Evolutionary conservation across 2,888 invertebrate genomes (phyloP).

Genomic region (Octonoba sinensis): DNA sequence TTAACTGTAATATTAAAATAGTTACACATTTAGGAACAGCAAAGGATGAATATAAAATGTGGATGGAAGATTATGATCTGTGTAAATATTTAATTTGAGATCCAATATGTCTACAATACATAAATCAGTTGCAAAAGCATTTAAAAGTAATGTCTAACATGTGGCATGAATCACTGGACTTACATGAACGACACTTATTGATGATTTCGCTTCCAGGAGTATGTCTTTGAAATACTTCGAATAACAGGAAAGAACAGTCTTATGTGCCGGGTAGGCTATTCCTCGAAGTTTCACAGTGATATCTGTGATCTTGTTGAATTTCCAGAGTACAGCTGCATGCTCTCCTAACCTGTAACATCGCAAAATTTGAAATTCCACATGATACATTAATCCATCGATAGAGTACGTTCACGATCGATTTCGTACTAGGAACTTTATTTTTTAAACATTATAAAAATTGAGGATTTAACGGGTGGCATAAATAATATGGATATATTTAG

Average conservation of each 20-base stretch:
- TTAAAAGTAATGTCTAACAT: no score
- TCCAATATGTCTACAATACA: no score
- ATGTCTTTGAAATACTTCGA: slow-evolving; percentile 46
- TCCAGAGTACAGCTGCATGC: slow-evolving; percentile 53
- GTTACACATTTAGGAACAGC: neutral
- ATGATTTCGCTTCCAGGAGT: slow-evolving; percentile 15
- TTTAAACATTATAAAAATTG: no score
- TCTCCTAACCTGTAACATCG: slow-evolving; percentile 25
- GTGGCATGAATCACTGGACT: neutral
- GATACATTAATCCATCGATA: no score
- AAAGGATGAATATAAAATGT: neutral
- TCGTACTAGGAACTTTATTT: no score
- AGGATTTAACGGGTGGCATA: no score
- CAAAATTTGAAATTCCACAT: no score
- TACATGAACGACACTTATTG: slow-evolving; percentile 18
- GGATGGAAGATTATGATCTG: no score
- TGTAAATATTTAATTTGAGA: no score
- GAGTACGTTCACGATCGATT: no score
- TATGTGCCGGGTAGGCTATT: slow-evolving; percentile 45
- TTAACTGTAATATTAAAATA: slow-evolving; percentile 12
- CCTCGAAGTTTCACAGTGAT: slow-evolving; percentile 30
- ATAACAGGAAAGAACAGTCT: slow-evolving; percentile 58
- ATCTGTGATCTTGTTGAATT: slow-evolving; percentile 56
- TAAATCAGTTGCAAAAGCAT: no score
- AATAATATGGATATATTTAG: no score